A percentile compares a stretch with the other conserved stretches of the same genome.
Conservation (phyloP, 2,113 vertebrate species). For the Leucoraja erinaceus region DNA sequence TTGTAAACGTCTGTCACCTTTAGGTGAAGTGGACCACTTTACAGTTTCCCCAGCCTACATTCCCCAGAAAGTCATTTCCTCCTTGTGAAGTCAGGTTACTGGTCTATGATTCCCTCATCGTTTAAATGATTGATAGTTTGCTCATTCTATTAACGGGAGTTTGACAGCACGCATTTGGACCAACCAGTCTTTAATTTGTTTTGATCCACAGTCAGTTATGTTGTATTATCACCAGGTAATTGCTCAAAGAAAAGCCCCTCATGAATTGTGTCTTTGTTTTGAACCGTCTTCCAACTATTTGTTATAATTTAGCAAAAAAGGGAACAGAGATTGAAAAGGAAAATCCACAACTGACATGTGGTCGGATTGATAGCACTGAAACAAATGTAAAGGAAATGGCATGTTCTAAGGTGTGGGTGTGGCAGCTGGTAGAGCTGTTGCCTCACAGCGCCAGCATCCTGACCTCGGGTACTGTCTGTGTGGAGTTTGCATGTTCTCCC, state of each 20-base stretch:
- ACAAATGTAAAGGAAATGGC: not conserved
- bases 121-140: conserved; percentile 17
- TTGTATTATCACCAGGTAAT: conserved; percentile 15
- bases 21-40: conserved; percentile 20
- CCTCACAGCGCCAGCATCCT: too few species aligned
- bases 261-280: conserved; percentile 11
- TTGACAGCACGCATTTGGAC: not conserved
- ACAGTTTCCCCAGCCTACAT: conserved; percentile 26
- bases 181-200: conserved; percentile 22
- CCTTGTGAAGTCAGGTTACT: conserved; percentile 18
- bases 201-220: conserved; percentile 11
- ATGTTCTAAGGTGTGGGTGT: not conserved
- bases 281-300: not conserved
- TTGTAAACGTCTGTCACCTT: not conserved
- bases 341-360: not conserved
- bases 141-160: not conserved
- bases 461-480: too few species aligned
- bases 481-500: too few species aligned
- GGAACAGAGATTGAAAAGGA: conserved; percentile 14
- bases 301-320: conserved; percentile 3
- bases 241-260: not conserved
- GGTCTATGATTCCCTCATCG: conserved; percentile 9
- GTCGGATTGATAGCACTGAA: not conserved
- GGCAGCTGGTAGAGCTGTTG: not conserved
- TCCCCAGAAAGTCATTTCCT: conserved; percentile 11